These are phyloP conservation scores for Pseudochromis fuscus DNA, from an alignment of 2,797 vertebrate genomes.

Conservation along the genomic window DNA sequence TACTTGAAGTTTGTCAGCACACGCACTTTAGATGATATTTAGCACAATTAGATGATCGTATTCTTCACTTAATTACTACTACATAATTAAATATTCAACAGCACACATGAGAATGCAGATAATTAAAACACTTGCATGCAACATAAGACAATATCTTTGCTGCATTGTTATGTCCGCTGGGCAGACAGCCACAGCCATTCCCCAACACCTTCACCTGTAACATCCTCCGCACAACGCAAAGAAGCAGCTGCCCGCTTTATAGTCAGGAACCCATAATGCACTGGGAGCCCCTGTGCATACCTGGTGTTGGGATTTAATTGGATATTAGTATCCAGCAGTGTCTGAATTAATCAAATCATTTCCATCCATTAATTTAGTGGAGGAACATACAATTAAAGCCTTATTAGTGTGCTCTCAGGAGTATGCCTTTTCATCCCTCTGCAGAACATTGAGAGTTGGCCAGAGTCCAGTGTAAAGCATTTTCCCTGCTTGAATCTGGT, in stretches of 20 bases:
- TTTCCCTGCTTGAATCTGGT: slow-evolving; percentile 67
- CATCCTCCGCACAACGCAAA: slow-evolving; percentile 56
- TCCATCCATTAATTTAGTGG: slow-evolving; percentile 88
- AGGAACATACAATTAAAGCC: slow-evolving; percentile 91
- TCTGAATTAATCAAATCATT: slow-evolving; percentile 89
- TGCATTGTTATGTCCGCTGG: slow-evolving; percentile 16
- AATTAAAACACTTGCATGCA: slow-evolving; percentile 41
- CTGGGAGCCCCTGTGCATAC: slow-evolving; percentile 76
- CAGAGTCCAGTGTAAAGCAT: slow-evolving; percentile 80
- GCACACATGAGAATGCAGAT: slow-evolving; percentile 44
- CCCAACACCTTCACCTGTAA: slow-evolving; percentile 59
- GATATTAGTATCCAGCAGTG: slow-evolving; percentile 88
- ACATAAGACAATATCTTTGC: slow-evolving; percentile 30
- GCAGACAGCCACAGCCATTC: slow-evolving; percentile 42
- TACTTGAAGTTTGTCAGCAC: slow-evolving; percentile 4
- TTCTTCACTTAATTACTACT: slow-evolving; percentile 27
- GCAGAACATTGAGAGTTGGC: slow-evolving; percentile 89
- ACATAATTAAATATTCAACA: slow-evolving; percentile 39
- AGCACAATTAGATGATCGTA: slow-evolving; percentile 20
- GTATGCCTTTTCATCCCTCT: slow-evolving; percentile 87
- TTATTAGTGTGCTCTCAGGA: slow-evolving; percentile 86
- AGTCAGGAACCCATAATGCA: slow-evolving; percentile 77
- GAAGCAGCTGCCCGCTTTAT: slow-evolving; percentile 67
- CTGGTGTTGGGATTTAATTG: slow-evolving; percentile 84
- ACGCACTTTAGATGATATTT: slow-evolving; percentile 12